These are phyloP conservation scores for Synergus laeviventris DNA, from an alignment of 2,888 invertebrate genomes.

Conservation along the genomic window DNA sequence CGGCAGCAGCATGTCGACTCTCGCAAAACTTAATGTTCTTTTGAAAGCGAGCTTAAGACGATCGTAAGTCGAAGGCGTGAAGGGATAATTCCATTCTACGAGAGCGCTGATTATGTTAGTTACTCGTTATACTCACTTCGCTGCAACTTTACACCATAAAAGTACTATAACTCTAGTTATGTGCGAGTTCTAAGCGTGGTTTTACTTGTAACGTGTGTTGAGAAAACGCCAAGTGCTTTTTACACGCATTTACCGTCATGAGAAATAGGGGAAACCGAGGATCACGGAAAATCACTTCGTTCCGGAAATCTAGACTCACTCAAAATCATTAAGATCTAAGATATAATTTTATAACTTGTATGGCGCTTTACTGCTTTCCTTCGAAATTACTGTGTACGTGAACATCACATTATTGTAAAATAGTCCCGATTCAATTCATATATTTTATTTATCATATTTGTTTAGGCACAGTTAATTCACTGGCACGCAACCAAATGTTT, in stretches of 20 bases:
- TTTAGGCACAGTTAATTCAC: no score
- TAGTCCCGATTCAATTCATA: no score
- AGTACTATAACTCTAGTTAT: slow-evolving; percentile 26
- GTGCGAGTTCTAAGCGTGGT: slow-evolving; percentile 25
- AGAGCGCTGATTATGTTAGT: slow-evolving; percentile 40
- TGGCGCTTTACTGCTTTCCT: background rate
- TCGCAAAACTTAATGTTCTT: slow-evolving; percentile 40
- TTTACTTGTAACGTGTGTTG: slow-evolving; percentile 31
- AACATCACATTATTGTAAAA: no score
- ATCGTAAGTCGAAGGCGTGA: slow-evolving; percentile 40
- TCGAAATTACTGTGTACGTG: background rate
- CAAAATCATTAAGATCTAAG: background rate
- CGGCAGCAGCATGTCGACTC: slow-evolving; percentile 39
- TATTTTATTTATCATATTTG: no score
- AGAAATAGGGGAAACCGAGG: slow-evolving; percentile 15
- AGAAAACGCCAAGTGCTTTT: slow-evolving; percentile 26
- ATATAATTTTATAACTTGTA: background rate
- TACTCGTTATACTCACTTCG: slow-evolving; percentile 40
- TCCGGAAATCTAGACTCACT: slow-evolving; percentile 14
- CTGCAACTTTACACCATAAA: slow-evolving; percentile 35
- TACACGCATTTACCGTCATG: slow-evolving; percentile 33
- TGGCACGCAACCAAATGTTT: no score
- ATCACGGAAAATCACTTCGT: slow-evolving; percentile 21
- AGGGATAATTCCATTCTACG: slow-evolving; percentile 37
- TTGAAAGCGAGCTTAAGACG: slow-evolving; percentile 39